Evolutionary conservation across 2,888 invertebrate species (phyloP).

Genomic region (Ochlodes sylvanus): DNA sequence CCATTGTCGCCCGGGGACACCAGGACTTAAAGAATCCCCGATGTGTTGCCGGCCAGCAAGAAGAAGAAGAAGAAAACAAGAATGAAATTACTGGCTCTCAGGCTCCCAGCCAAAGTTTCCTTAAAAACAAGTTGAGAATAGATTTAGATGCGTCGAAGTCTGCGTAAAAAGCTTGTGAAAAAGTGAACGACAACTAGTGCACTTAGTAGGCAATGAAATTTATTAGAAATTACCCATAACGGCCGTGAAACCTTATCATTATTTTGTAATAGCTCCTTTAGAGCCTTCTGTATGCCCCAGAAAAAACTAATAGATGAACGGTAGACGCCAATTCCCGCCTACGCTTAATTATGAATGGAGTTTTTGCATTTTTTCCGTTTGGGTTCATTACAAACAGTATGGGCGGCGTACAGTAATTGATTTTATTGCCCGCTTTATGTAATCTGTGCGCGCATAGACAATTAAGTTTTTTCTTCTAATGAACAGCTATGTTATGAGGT

Average conservation of each 20-base stretch:
- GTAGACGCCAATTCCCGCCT: constrained; percentile 54
- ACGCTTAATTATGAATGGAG: constrained; percentile 53
- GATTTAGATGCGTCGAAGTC: neutral
- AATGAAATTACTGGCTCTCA: too few relatives aligned
- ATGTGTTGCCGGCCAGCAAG: too few relatives aligned
- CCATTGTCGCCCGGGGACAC: too few relatives aligned
- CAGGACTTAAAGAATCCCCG: too few relatives aligned
- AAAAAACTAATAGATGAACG: constrained; percentile 54
- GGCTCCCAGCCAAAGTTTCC: neutral
- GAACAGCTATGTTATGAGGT: constrained; percentile 30
- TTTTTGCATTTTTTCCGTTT: constrained; percentile 48
- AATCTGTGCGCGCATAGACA: constrained; percentile 44
- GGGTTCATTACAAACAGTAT: constrained; percentile 46
- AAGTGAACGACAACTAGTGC: constrained; percentile 14
- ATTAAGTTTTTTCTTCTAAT: constrained; percentile 40
- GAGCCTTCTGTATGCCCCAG: constrained; percentile 21
- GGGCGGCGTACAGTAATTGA: constrained; percentile 44
- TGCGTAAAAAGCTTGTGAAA: constrained; percentile 2
- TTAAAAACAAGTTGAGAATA: neutral
- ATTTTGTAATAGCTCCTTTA: constrained; percentile 29
- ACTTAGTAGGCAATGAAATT: neutral
- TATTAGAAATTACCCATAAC: constrained; percentile 19
- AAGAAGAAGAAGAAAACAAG: too few relatives aligned
- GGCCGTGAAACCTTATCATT: constrained; percentile 28
- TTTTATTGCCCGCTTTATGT: constrained; percentile 41